These are phyloP conservation scores for Pangasius sanitwongsei DNA, from an alignment of 2,797 vertebrate species.

Conservation along the genomic window DNA sequence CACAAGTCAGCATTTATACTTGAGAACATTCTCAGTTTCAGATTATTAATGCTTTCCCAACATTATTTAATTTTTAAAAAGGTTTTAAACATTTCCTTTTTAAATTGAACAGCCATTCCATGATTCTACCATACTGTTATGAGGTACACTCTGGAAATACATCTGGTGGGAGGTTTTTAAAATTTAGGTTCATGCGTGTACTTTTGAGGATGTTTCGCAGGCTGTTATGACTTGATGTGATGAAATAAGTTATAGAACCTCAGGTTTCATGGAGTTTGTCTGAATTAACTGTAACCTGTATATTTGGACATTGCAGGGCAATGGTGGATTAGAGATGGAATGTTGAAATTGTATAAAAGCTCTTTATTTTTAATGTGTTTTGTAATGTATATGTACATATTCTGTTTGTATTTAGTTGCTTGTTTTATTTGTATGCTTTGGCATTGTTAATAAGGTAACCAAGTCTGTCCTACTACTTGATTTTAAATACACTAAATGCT, in stretches of 20 bases:
- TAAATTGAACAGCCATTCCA: constrained; percentile 30
- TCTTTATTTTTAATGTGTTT: constrained; percentile 46
- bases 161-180: constrained; percentile 21
- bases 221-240: constrained; percentile 51
- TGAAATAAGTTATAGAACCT: constrained; percentile 39
- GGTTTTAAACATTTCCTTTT: neutral
- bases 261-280: constrained; percentile 51
- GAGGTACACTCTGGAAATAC: constrained; percentile 7
- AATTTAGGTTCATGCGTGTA: neutral
- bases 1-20: neutral
- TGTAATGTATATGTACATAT: constrained; percentile 62
- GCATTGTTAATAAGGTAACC: constrained; percentile 61
- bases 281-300: constrained; percentile 57
- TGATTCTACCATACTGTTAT: neutral
- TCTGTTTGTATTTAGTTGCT: constrained; percentile 62
- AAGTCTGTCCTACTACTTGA: constrained; percentile 60
- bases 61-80: neutral
- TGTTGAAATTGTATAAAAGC: constrained; percentile 44
- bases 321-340: constrained; percentile 67
- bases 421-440: constrained; percentile 58
- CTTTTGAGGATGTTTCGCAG: constrained; percentile 37
- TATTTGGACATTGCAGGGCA: constrained; percentile 74
- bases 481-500: constrained; percentile 59
- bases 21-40: neutral
- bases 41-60: neutral